Conservation (phyloP, 2,888 invertebrate species). For the Hyposoter dolosus region DNA sequence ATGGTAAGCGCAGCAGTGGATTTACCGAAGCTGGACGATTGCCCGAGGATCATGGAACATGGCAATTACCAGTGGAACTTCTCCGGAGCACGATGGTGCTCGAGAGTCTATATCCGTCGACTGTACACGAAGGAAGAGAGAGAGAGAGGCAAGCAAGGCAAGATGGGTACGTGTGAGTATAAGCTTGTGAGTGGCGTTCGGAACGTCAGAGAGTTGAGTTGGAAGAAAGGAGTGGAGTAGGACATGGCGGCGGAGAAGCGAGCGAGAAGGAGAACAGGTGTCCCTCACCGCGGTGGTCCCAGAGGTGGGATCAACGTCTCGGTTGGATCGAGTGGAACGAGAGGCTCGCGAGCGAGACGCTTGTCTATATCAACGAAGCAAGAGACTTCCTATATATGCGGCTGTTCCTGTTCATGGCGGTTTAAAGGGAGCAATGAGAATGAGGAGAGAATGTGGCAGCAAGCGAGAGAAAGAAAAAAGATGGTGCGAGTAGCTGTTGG, state of each 20-base stretch:
- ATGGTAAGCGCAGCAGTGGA: conserved; percentile 9
- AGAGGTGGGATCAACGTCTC: conserved; percentile 70
- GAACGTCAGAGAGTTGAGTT: background rate
- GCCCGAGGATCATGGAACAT: conserved; percentile 58
- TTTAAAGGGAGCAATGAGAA: conserved; percentile 17
- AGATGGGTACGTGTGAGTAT: background rate
- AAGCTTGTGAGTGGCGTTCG: conserved; percentile 31
- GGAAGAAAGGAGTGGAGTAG: background rate
- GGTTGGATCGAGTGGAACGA: conserved; percentile 60
- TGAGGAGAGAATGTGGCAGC: background rate
- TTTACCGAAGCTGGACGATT: conserved; percentile 34
- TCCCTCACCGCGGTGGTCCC: conserved; percentile 69
- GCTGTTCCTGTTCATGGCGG: conserved; percentile 59
- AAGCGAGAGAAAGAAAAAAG: background rate
- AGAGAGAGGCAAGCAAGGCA: too few relatives aligned
- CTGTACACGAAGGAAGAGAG: background rate
- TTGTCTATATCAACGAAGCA: conserved; percentile 33
- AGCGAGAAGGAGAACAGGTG: conserved; percentile 65
- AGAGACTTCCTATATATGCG: too few relatives aligned
- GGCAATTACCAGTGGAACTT: conserved; percentile 62
- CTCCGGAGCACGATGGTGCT: conserved; percentile 37
- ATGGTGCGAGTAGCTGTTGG: conserved; percentile 50
- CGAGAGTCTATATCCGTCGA: conserved; percentile 17
- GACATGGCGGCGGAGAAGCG: background rate
- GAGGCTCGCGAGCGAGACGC: conserved; percentile 46